phyloP scores from a whole-genome alignment of 2,113 vertebrate species.

The Mionectes macconnelli region DNA sequence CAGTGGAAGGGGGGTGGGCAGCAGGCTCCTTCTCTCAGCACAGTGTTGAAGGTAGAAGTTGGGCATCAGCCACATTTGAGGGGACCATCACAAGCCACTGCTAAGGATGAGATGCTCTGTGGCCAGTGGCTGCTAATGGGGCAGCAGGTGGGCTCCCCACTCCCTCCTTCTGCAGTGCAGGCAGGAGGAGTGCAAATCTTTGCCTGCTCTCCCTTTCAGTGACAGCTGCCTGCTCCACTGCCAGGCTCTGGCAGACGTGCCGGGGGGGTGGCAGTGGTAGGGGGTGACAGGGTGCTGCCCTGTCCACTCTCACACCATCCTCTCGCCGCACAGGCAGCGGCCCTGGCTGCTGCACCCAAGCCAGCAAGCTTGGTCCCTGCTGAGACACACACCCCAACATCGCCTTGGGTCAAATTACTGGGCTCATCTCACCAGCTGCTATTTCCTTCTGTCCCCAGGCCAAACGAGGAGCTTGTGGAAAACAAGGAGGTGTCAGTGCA shows the following conservation, averaged over 20 bases:
- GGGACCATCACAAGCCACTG: neutral
- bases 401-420: neutral
- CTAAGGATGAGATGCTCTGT: neutral
- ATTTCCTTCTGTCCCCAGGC: constrained; percentile 44
- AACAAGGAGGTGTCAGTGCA: constrained; percentile 16
- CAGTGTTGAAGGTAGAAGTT: neutral
- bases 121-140: neutral
- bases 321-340: fast-evolving
- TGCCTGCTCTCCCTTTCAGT: neutral
- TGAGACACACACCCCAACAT: neutral
- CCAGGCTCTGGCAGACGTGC: neutral
- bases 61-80: neutral
- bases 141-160: neutral
- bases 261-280: neutral
- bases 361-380: neutral
- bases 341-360: neutral
- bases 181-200: neutral
- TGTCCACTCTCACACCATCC: neutral
- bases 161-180: neutral
- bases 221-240: neutral
- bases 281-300: fast-evolving
- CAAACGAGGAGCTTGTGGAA: neutral
- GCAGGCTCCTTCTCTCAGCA: neutral
- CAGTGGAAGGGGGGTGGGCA: fast-evolving
- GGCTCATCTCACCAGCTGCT: neutral